Evolutionary conservation across 1,140 invertebrate species (phyloP), one percentile per base, ranked within the genome.

Genomic region (Scaptomyza graminum): DNA sequence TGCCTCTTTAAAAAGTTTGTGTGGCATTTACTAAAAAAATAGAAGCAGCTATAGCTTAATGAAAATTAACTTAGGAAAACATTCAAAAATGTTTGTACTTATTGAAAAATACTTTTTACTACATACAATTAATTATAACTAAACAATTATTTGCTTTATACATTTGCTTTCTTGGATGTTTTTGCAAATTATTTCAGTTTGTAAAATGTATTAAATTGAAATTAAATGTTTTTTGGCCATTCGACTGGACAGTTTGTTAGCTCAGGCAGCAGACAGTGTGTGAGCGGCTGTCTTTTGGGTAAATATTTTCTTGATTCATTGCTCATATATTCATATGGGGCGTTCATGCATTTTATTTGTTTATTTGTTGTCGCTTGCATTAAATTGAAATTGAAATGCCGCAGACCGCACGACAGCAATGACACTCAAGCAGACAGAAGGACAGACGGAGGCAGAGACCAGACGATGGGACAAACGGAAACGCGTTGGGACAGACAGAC

Each of bases 361-460:
- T 72, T 81, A 82, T 81, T 77, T 82, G 70, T 62, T 82, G 74
- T 62, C 52, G 83, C 74, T 67, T 46, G 82, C 71, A 85, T 87
- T 85, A 88, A 85, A 87, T 85, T 85, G 82, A 85, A 85, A 85
- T 85, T 78, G 83, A 78, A 85, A 85, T 85, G 78, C 82, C 83
- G 65, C 82, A 82, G 78, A 82, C 78, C 83, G 59, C 82, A 81
- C 67, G 39, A 57, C 62, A 71, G 62, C 57, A 57, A 59, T 57
- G 62, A 71, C 68, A 71, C 62, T 66, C 59, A 50, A 66, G 41
- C 68, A 50, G 54, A 79, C 52, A 44, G 34, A 39, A 28, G 43
- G 43, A 66, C 51, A 16, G 57, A n/a, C n/a, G n/a, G n/a, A n/a
- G n/a, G n/a, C n/a, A n/a, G n/a, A n/a, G n/a, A n/a, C n/a, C n/a